Evolutionary conservation across 2,888 invertebrate genomes (phyloP).

Genomic region (Neocrepidodera transversa): DNA sequence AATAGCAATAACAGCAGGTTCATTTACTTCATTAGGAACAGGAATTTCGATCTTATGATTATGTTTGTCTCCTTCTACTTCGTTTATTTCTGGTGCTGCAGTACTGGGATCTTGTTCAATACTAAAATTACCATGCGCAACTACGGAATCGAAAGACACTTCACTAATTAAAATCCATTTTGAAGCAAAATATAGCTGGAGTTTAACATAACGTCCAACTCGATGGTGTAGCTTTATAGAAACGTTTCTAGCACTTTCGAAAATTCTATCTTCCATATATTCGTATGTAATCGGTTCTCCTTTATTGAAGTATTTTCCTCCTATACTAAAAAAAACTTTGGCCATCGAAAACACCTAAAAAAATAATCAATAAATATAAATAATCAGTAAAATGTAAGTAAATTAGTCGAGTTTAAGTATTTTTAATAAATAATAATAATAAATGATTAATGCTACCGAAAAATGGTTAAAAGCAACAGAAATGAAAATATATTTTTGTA

Average conservation of each 20-base stretch:
- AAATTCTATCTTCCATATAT: slow-evolving; percentile 77
- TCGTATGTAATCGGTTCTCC: slow-evolving; percentile 78
- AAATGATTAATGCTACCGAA: too few species aligned
- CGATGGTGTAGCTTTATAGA: slow-evolving; percentile 81
- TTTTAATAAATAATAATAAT: too few species aligned
- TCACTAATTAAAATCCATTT: slow-evolving; percentile 92
- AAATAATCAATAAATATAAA: too few species aligned
- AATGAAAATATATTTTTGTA: too few species aligned
- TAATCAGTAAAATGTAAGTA: too few species aligned
- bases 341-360: slow-evolving; percentile 75
- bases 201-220: slow-evolving; percentile 81
- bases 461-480: too few species aligned
- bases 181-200: slow-evolving; percentile 79
- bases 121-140: slow-evolving; percentile 78
- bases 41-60: slow-evolving; percentile 65
- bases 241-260: slow-evolving; percentile 83
- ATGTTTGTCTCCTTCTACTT: slow-evolving; percentile 59
- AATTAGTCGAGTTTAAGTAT: too few species aligned
- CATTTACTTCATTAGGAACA: slow-evolving; percentile 73
- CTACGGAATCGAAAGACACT: slow-evolving; percentile 82
- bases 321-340: slow-evolving; percentile 80
- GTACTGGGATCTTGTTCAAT: slow-evolving; percentile 69
- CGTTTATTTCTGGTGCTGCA: slow-evolving; percentile 60
- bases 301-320: slow-evolving; percentile 75
- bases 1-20: slow-evolving; percentile 77